Evolutionary conservation across 2,113 vertebrate genomes (phyloP).

Genomic region (Triplophysa rosa): DNA sequence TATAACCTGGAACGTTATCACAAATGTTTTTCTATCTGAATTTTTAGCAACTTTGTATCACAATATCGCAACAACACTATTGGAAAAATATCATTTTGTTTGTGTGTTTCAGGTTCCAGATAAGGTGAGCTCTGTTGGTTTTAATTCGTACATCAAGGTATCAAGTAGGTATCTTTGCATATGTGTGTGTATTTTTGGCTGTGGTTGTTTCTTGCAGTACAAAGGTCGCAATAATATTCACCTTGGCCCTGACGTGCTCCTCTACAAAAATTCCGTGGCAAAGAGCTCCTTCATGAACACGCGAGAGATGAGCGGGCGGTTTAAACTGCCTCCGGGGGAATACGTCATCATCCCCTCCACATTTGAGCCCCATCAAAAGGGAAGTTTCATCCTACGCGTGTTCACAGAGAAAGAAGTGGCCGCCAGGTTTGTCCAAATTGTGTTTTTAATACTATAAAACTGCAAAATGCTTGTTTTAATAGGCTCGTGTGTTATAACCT

Average conservation of each 20-base stretch:
- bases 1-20: background rate
- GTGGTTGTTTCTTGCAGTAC: slow-evolving; percentile 55
- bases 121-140: slow-evolving; percentile 44
- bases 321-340: slow-evolving; percentile 78
- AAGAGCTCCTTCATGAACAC: slow-evolving; percentile 76
- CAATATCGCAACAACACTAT: too few species aligned
- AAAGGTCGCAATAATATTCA: slow-evolving; percentile 67
- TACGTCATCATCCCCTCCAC: slow-evolving; percentile 85
- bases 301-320: slow-evolving; percentile 77
- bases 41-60: background rate
- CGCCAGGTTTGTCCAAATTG: slow-evolving; percentile 56
- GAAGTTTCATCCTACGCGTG: slow-evolving; percentile 82
- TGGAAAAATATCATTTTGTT: background rate
- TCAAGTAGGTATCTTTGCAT: background rate
- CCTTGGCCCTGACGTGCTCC: slow-evolving; percentile 75
- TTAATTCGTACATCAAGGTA: background rate
- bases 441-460: background rate
- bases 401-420: slow-evolving; percentile 81
- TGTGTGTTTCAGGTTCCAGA: slow-evolving; percentile 64
- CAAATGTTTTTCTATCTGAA: background rate
- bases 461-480: too few species aligned
- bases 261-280: slow-evolving; percentile 65
- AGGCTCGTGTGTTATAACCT: too few species aligned
- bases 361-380: slow-evolving; percentile 80
- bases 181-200: background rate